Evolutionary conservation across 2,113 vertebrate species (phyloP), one percentile per base, ranked within the genome.

Genomic region (Oncorhynchus mykiss): DNA sequence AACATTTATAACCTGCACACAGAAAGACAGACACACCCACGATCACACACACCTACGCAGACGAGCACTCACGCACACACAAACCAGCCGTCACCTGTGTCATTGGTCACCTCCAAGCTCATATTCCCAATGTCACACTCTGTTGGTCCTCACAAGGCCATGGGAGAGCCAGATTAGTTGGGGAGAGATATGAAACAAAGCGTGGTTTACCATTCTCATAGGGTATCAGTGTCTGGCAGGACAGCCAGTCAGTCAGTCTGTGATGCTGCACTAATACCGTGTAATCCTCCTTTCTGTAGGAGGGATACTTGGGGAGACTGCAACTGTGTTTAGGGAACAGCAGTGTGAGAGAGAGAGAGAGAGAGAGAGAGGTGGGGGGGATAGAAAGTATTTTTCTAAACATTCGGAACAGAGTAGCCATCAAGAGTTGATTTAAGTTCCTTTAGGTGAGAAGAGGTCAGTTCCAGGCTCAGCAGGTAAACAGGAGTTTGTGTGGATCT

Each of bases 1-100:
- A 88, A 89, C 88, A 87, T 91, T 92, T 85, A 91, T 89, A 91
- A 90, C 83, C 84, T 80, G 51, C 68, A 71, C 67, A 70, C 25
- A 67, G 64, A 68, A 7, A 67, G 20, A 5, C 49, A 60, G 51
- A 59, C 54, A 20, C 18, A 59, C 25, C 8, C 71, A 72, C 51
- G 2, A 54, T 64, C 54, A 22, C 20, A 60, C 20, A 34, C 18
- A 22, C 57, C 29, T 13, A 34, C 71, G 9, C 54, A n/a, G 14
- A 60, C 39, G 39, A 45, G 39, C 71, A 60, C 57, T 13, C 51
- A 57, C 25, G 54, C 48, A 72, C 71, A 39, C 71, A 72, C 31
- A 64, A 31, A 62, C 5, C 14, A 76, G 27, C 39, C 66, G 72
- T 76, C 77, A 71, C 2, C 39, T 67, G 80, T 20, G 57, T 73